phyloP scores from a whole-genome alignment of 2,797 vertebrate genomes.

The Amphiprion clarkii region DNA sequence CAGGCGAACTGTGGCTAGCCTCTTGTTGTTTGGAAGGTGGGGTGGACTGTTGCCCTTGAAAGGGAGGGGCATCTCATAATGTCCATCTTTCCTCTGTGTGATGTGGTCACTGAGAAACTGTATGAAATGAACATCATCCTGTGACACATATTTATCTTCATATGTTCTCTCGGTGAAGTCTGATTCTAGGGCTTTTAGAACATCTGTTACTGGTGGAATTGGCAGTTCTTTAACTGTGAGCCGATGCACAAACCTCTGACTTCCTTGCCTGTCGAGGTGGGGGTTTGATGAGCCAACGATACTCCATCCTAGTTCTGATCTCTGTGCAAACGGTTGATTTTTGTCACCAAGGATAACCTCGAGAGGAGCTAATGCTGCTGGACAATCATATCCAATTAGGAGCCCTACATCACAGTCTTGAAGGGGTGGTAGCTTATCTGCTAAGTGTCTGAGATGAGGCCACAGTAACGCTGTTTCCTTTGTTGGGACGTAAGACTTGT shows the following conservation, averaged over 20 bases:
- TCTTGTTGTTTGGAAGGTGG: neutral
- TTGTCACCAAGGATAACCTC: neutral
- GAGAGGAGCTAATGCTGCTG: neutral
- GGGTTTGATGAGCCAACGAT: conserved; percentile 43
- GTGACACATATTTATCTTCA: too few relatives aligned
- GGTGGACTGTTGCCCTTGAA: conserved; percentile 19
- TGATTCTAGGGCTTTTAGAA: too few relatives aligned
- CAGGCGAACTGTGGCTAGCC: conserved; percentile 1
- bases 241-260: conserved; percentile 43
- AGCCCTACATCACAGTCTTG: conserved; percentile 27
- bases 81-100: too few relatives aligned
- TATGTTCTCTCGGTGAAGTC: too few relatives aligned
- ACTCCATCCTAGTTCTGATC: conserved; percentile 38
- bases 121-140: too few relatives aligned
- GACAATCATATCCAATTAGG: conserved; percentile 23
- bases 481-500: neutral
- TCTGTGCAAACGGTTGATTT: conserved; percentile 8
- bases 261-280: conserved; percentile 39
- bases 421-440: conserved; percentile 1
- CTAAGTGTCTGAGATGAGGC: conserved; percentile 20
- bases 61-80: too few relatives aligned
- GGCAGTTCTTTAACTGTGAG: too few relatives aligned
- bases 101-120: too few relatives aligned
- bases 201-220: too few relatives aligned
- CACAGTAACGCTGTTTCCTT: conserved; percentile 15